Conservation (phyloP, 2,113 vertebrate species). For the Caracal caracal region DNA sequence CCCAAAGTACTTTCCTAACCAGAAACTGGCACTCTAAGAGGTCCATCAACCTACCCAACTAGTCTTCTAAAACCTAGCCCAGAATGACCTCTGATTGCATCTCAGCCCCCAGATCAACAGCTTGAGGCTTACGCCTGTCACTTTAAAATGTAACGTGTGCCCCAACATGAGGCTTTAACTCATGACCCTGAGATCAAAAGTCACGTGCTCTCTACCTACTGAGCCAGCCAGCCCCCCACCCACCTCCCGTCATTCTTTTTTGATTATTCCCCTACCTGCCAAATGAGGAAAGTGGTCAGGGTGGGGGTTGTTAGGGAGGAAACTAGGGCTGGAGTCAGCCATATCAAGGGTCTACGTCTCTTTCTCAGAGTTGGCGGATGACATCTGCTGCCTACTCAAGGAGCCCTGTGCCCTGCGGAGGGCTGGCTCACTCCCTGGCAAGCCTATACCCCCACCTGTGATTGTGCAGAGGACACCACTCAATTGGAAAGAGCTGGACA, state of each 20-base stretch:
- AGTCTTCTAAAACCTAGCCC: neutral
- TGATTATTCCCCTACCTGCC: neutral
- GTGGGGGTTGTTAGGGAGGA: neutral
- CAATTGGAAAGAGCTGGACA: constrained; percentile 90
- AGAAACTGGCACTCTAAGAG: neutral
- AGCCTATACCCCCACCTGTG: constrained; percentile 65
- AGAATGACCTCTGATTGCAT: neutral
- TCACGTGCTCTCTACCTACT: neutral
- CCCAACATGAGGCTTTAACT: neutral
- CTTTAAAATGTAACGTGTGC: neutral
- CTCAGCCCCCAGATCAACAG: neutral
- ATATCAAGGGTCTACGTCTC: neutral
- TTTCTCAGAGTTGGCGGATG: constrained; percentile 84
- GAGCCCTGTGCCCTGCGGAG: constrained; percentile 85
- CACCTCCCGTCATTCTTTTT: neutral
- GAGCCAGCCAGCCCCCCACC: neutral
- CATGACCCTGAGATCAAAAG: neutral
- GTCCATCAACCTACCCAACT: neutral
- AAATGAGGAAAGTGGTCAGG: neutral
- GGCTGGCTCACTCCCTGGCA: neutral
- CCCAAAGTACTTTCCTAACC: neutral
- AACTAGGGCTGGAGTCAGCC: neutral
- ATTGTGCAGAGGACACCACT: constrained; percentile 81
- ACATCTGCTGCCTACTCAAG: constrained; percentile 87
- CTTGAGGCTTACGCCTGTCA: neutral